Base-by-base conservation (phyloP, 2,797 vertebrate species). In the Spatula clypeata region DNA sequence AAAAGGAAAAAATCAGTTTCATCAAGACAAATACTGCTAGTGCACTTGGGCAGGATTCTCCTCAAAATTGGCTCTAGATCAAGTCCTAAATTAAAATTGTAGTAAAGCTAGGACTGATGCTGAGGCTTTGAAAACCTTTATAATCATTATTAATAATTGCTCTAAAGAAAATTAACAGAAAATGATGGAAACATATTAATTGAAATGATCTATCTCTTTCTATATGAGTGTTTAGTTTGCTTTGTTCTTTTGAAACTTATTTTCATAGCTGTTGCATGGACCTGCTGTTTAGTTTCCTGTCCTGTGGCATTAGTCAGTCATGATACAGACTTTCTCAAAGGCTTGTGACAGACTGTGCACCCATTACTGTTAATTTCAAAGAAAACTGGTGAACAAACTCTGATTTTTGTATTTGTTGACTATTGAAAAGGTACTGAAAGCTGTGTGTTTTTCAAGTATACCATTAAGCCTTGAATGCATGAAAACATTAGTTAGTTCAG, bases 1-100 rank as follows among this genome's bases (percentile, higher is more conserved):
- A 5, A 29, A 31, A 16, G 57, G 31, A n/a, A 86, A 64, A 84
- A 86, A 40, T 65, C 49, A 80, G 27, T 69, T 95, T 94, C 32
- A 58, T 29, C 1, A 3, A 58, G 81, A 20, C n/a, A 82, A 18
- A 23, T 34, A 8, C 6, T 85, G 91, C 54, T 29, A 69, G 16
- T 69, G 54, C 45, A 42, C 21, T 66, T 85, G 23, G 49, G 77
- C 90, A 61, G 17, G 31, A 81, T 34, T 74, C 13, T 85, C 14
- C 34, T 80, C 18, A 47, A 83, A 90, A 24, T 13, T 60, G 16
- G 21, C 51, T 66, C 90, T 95, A 40, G 49, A 80, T 34, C 26
- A 73, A 81, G 34, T 88, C 54, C 71, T 76, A 85, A 6, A 75
- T 13, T 66, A 36, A 57, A 18, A 10, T 11, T 7, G 14, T 62